Evolutionary conservation across 2,888 invertebrate species (phyloP).

Genomic region (Philonicus albiceps): DNA sequence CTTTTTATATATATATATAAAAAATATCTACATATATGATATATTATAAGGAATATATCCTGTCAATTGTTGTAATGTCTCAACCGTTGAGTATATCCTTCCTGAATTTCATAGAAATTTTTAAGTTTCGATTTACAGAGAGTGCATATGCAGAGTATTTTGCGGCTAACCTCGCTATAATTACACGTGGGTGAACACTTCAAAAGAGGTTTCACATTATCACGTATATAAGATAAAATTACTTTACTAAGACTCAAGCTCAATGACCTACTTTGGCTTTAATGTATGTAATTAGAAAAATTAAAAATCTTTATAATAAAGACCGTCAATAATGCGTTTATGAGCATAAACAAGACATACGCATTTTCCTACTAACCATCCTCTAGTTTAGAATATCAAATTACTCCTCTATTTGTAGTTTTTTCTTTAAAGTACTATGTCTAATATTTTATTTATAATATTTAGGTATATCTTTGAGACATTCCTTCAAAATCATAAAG

Average conservation of each 20-base stretch:
- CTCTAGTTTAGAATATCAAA: neutral
- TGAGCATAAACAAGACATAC: neutral
- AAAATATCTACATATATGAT: neutral
- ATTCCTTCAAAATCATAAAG: too few species aligned
- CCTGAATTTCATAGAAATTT: neutral
- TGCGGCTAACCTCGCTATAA: neutral
- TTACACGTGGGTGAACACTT: neutral
- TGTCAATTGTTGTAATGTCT: neutral
- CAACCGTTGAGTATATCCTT: neutral
- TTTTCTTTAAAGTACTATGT: neutral
- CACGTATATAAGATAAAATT: neutral
- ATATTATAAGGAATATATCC: neutral
- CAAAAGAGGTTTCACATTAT: neutral
- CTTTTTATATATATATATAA: neutral
- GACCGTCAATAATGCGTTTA: neutral
- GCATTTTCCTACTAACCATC: neutral
- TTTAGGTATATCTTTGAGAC: too few species aligned
- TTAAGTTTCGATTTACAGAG: neutral
- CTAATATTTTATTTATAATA: neutral
- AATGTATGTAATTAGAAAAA: neutral
- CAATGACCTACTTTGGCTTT: neutral
- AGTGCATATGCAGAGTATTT: neutral
- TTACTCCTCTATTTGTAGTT: neutral
- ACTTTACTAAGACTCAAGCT: neutral
- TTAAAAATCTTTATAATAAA: neutral